These are phyloP conservation scores for Hypomecis atomaria DNA, from an alignment of 2,888 invertebrate genomes.

Conservation along the genomic window DNA sequence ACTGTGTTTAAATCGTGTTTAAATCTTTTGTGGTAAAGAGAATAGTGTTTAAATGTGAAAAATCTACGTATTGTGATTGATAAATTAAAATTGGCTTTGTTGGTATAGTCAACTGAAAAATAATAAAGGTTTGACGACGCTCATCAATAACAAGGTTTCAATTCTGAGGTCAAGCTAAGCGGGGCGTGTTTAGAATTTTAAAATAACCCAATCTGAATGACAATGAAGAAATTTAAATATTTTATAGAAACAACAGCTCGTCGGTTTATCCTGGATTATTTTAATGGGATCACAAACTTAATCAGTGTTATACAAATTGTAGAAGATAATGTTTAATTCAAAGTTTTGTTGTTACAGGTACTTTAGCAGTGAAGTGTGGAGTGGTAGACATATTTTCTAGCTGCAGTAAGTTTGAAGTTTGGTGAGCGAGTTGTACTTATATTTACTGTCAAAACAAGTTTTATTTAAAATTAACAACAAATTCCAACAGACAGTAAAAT, in stretches of 20 bases:
- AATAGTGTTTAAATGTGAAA: too few relatives aligned
- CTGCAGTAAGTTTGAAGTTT: too few relatives aligned
- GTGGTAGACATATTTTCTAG: too few relatives aligned
- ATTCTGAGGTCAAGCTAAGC: constrained; percentile 27
- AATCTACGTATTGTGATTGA: too few relatives aligned
- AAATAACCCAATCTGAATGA: constrained; percentile 30
- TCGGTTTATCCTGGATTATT: constrained; percentile 8
- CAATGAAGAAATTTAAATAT: constrained; percentile 27
- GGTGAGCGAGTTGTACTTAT: too few relatives aligned
- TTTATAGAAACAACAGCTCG: constrained; percentile 28
- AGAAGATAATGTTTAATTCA: background rate
- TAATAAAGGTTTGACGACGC: constrained; percentile 13
- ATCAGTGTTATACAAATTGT: background rate
- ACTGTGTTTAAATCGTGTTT: too few relatives aligned
- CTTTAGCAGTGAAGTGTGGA: too few relatives aligned
- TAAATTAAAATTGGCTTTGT: background rate
- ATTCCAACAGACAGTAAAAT: too few relatives aligned
- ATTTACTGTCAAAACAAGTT: too few relatives aligned
- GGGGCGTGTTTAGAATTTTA: constrained; percentile 34
- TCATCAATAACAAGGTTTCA: constrained; percentile 32
- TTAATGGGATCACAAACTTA: constrained; percentile 7
- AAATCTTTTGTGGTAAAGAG: too few relatives aligned
- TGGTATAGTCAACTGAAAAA: background rate
- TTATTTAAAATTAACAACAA: too few relatives aligned
- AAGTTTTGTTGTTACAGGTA: background rate